These are phyloP conservation scores for Luscinia luscinia DNA, from an alignment of 2,797 vertebrate species.

Conservation along the genomic window DNA sequence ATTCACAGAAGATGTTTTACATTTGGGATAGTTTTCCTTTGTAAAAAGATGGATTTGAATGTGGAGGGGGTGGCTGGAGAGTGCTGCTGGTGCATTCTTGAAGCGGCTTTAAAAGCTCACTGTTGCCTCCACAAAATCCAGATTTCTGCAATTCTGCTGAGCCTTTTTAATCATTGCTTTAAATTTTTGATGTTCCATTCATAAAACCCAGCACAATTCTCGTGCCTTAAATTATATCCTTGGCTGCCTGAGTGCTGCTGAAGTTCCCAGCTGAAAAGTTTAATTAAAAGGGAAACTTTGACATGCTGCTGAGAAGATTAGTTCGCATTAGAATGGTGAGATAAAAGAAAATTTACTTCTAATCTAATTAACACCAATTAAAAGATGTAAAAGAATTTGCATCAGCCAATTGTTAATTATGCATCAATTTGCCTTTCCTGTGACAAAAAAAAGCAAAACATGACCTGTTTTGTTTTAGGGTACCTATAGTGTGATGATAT, in stretches of 20 bases:
- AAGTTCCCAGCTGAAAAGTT: conserved; percentile 81
- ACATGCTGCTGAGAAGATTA: conserved; percentile 86
- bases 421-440: conserved; percentile 83
- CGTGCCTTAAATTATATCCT: conserved; percentile 7
- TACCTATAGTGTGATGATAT: conserved; percentile 41
- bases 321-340: conserved; percentile 86
- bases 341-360: conserved; percentile 85
- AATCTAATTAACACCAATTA: conserved; percentile 94
- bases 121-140: neutral
- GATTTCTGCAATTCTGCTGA: conserved; percentile 24
- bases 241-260: neutral
- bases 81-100: neutral
- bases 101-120: neutral
- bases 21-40: conserved; percentile 47
- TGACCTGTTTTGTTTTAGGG: conserved; percentile 75
- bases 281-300: conserved; percentile 86
- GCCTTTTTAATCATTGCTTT: conserved; percentile 20
- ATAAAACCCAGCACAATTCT: conserved; percentile 26
- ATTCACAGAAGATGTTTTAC: conserved; percentile 70
- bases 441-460: conserved; percentile 73
- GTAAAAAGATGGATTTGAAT: neutral
- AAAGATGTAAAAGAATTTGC: conserved; percentile 85
- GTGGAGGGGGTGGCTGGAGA: neutral
- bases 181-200: conserved; percentile 37
- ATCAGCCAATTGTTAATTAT: conserved; percentile 89